These are phyloP conservation scores for Drosophila multiciliata DNA, from an alignment of 2,888 invertebrate genomes.

Conservation along the genomic window DNA sequence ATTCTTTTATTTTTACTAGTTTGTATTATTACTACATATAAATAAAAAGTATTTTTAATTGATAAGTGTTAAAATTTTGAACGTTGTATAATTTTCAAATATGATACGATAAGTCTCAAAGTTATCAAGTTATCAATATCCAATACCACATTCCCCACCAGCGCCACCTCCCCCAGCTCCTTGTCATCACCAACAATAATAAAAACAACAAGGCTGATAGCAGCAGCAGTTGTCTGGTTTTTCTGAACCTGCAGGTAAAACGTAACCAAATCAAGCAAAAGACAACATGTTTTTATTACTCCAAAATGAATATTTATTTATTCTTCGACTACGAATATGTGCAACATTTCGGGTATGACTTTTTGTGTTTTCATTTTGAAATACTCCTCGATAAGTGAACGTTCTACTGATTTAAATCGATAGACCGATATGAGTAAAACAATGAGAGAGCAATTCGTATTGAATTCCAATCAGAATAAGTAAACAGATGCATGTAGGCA, in stretches of 20 bases:
- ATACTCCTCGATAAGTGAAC: background rate
- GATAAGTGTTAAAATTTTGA: background rate
- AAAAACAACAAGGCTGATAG: conserved; percentile 47
- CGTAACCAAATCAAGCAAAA: conserved; percentile 1
- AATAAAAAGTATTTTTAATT: background rate
- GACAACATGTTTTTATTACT: background rate
- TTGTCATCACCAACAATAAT: conserved; percentile 27
- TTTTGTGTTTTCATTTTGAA: background rate
- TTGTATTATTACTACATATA: no score
- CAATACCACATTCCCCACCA: conserved; percentile 35
- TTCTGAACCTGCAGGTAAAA: conserved; percentile 61
- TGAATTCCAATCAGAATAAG: background rate
- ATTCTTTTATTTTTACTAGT: conserved; percentile 67
- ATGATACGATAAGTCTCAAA: background rate
- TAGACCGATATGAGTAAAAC: background rate
- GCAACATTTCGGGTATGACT: background rate
- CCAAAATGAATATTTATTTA: background rate
- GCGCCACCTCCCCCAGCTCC: background rate
- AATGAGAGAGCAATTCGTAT: background rate
- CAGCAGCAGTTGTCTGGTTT: conserved; percentile 48
- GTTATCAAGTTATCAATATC: background rate
- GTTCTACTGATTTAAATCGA: background rate
- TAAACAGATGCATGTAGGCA: background rate
- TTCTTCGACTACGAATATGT: background rate
- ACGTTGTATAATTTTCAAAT: background rate